A percentile compares a stretch with the other conserved stretches of the same genome.
These are phyloP conservation scores for Pteronotus mesoamericanus DNA, from an alignment of 2,797 vertebrate genomes.

Conservation along the genomic window DNA sequence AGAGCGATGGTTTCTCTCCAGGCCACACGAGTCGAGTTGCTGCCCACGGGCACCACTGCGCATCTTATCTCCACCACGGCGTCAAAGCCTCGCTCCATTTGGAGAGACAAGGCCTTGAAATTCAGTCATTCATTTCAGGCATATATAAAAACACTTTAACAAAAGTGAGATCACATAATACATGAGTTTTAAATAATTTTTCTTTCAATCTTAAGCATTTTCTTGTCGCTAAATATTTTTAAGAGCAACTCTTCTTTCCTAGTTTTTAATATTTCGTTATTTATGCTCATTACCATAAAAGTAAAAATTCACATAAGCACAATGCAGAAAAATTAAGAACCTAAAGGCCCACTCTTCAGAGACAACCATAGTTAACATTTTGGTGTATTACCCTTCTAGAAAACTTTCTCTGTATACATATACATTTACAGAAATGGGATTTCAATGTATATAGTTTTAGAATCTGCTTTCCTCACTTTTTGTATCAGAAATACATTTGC, in stretches of 20 bases:
- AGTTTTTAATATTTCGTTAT: background rate
- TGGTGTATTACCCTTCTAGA: background rate
- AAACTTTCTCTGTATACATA: constrained; percentile 9
- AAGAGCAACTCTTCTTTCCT: background rate
- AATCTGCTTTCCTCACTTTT: constrained; percentile 2
- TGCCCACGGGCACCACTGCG: background rate
- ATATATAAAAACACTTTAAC: background rate
- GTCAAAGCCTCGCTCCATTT: background rate
- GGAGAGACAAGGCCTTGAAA: background rate
- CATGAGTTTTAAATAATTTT: background rate
- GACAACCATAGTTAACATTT: background rate
- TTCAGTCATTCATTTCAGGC: background rate
- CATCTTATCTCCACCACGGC: background rate
- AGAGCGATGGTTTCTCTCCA: background rate
- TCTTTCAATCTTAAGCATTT: constrained; percentile 22
- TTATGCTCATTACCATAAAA: constrained; percentile 20
- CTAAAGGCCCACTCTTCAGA: background rate
- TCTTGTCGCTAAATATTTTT: background rate
- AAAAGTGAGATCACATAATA: background rate
- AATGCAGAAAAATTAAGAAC: constrained; percentile 14
- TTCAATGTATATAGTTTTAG: background rate
- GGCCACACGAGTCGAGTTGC: background rate
- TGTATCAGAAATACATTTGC: constrained; percentile 1
- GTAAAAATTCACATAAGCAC: background rate
- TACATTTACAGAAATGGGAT: background rate